These are phyloP conservation scores for Falco berigora DNA, from an alignment of 2,797 vertebrate species.

Conservation along the genomic window DNA sequence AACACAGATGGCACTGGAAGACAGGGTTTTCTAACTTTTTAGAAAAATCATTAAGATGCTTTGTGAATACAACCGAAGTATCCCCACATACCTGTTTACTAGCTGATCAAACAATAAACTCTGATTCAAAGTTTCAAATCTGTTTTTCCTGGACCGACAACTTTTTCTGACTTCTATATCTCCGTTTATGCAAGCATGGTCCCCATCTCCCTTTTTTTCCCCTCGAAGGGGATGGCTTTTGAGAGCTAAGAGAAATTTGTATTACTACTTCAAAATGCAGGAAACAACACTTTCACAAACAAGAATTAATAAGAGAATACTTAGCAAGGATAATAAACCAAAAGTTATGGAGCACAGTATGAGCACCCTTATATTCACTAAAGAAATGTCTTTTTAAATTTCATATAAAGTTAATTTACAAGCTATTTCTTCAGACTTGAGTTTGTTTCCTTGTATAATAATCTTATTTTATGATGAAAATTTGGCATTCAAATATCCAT, in stretches of 20 bases:
- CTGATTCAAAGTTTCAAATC: slow-evolving; percentile 97
- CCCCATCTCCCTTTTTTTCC: slow-evolving; percentile 85
- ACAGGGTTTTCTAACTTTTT: neutral
- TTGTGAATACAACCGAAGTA: slow-evolving; percentile 36
- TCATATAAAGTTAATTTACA: neutral
- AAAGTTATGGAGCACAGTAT: neutral
- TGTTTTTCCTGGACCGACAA: slow-evolving; percentile 92
- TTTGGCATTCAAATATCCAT: neutral
- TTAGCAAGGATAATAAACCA: slow-evolving; percentile 36
- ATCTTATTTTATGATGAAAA: neutral
- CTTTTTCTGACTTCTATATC: slow-evolving; percentile 95
- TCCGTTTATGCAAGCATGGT: slow-evolving; percentile 93
- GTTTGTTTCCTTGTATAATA: neutral
- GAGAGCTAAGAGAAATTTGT: slow-evolving; percentile 80
- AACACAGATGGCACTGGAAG: slow-evolving; percentile 7
- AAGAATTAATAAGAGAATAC: slow-evolving; percentile 7
- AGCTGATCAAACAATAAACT: slow-evolving; percentile 98
- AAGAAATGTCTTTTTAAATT: neutral
- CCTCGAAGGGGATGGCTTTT: slow-evolving; percentile 84
- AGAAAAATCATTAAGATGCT: neutral
- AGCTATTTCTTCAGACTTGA: neutral
- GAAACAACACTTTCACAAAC: slow-evolving; percentile 51
- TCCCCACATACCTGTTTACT: slow-evolving; percentile 91
- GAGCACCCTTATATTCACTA: neutral
- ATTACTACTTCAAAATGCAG: slow-evolving; percentile 64